Base-by-base conservation (phyloP, 2,797 vertebrate species). In the Garrulus glandarius region DNA sequence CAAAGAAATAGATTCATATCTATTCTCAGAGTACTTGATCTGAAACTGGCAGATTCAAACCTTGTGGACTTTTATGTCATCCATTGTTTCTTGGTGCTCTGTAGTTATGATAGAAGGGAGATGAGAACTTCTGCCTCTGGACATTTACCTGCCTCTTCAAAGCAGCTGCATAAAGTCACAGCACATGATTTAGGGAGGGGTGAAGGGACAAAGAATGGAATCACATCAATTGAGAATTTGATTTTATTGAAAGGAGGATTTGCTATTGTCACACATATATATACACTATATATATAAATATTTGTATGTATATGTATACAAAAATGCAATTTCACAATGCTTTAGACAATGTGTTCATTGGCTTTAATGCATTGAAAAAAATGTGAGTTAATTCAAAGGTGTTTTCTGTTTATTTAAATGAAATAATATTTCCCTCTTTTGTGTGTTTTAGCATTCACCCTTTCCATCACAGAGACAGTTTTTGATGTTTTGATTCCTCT, bases 151-250 rank as follows among this genome's bases (percentile, higher is more conserved):
- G 29, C 11, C 30, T 82, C 46, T 84, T 77, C 70, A 65, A 56
- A 92, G 43, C 6, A 80, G 13, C 27, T 69, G 10, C 34, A 29
- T 84, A 52, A 56, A 79, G 61, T 60, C 52, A 79, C 10, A 60
- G 24, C 30, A 69, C 1, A 0, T 37, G 15, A 56, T 30, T 32
- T 20, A 3, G 2, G 24, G 17, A 14, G 10, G 2, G 2, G 4
- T 60, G 72, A 29, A 22, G n/a, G 39, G 17, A 16, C 7, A 29
- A 77, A 27, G 23, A 81, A 68, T 60, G 18, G 12, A 76, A 53
- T 57, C 18, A 52, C 39, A 64, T 23, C 16, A 34, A 29, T 1
- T 60, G 49, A 71, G 44, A 71, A 60, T 44, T 53, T 72, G 12
- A 44, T 88, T 84, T 82, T 71, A 50, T 36, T 70, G 68, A 52